Base-by-base conservation (phyloP, 2,888 invertebrate genomes). In the Coelopa pilipes region DNA sequence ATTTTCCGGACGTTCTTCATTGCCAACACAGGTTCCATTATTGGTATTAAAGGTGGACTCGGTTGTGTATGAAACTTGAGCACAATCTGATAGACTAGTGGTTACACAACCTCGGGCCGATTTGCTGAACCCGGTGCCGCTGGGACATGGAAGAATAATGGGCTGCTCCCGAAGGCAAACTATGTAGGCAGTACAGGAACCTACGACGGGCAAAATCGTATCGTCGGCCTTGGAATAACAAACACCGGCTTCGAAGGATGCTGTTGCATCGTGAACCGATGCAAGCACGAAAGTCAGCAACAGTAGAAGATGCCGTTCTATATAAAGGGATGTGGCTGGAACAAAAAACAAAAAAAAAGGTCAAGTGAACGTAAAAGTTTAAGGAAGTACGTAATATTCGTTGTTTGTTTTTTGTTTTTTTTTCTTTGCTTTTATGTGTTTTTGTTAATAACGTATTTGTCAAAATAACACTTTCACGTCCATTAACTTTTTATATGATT, bases 1-100 rank as follows among this genome's bases (percentile, higher is more conserved):
- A 70, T 82, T 82, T 72, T 77, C 78, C 0, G 69, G 72, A 1
- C 80, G 75, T 24, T 78, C 4, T 68, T 82, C 82, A 71, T 80
- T 81, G 17, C 78, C 65, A 15, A 73, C 63, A 69, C 81, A 81
- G 2, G 34, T 34, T 2, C 34, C 34, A 34, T 34, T 34, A 34
- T 34, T 34, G 4, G 34, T 34, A 34, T 34, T 34, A 34, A 34
- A 34, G 34, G 34, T 34, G 5, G 53, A 53, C 13, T n/a, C 15
- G 53, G 53, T 53, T 4, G 53, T 15, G 13, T 53, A 4, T 9
- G 53, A 53, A 53, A 53, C n/a, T 21, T 13, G 53, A 11, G 45
- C 49, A 57, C 75, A 74, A 75, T 75, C 72, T 5, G 74, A 70
- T 45, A 70, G 47, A 0, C n/a, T 21, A 21, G 53, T 74, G 0